Percentiles rank a stretch among this genome's conserved stretches.
Evolutionary conservation across 2,888 invertebrate genomes (phyloP).

Genomic region (Orthosia cruda): DNA sequence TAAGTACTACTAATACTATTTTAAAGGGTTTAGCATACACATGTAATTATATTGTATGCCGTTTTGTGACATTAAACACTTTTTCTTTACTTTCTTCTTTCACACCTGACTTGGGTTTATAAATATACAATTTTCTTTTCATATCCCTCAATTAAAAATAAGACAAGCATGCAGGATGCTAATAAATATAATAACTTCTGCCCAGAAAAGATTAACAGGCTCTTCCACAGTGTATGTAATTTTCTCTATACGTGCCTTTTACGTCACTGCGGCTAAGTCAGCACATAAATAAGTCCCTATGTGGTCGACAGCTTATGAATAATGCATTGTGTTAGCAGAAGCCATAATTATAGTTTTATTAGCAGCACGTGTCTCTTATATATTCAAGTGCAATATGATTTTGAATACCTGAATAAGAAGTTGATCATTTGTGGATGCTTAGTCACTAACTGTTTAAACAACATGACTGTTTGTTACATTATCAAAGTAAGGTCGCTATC

Average conservation of each 20-base stretch:
- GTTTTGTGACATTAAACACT: too few relatives aligned
- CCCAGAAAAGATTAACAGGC: conserved; percentile 24
- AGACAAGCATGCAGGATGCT: neutral
- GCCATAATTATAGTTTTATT: conserved; percentile 38
- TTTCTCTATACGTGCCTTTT: conserved; percentile 26
- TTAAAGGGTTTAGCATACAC: too few relatives aligned
- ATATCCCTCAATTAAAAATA: conserved; percentile 1
- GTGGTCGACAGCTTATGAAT: conserved; percentile 47
- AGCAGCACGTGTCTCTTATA: conserved; percentile 46
- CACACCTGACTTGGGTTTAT: neutral
- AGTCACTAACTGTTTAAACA: conserved; percentile 37
- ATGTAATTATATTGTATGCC: too few relatives aligned
- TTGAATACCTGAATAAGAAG: conserved; percentile 25
- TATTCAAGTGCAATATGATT: conserved; percentile 43
- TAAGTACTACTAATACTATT: too few relatives aligned
- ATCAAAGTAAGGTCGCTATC: conserved; percentile 10
- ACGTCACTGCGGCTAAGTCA: conserved; percentile 30
- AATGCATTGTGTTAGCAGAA: conserved; percentile 47
- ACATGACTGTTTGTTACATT: conserved; percentile 18
- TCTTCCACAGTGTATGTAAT: neutral
- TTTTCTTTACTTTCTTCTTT: too few relatives aligned
- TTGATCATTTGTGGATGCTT: conserved; percentile 16
- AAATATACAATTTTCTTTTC: neutral
- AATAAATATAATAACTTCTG: neutral
- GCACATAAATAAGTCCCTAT: conserved; percentile 36